These are phyloP conservation scores for Pteronura brasiliensis DNA, from an alignment of 2,113 vertebrate genomes.

Conservation along the genomic window DNA sequence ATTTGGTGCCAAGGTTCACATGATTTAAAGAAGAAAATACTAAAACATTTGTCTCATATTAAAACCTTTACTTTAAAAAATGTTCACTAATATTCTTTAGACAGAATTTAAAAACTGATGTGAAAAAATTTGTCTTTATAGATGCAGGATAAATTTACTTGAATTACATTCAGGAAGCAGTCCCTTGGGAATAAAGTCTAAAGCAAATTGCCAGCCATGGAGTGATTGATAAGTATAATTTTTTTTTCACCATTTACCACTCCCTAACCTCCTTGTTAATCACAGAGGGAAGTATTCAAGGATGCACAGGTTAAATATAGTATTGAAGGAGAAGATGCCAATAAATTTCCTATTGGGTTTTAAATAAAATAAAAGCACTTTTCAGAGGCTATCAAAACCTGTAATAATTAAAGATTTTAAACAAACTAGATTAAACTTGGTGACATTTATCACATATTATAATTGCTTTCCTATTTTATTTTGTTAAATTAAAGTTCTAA, in stretches of 20 bases:
- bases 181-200: neutral
- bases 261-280: neutral
- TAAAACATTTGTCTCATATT: neutral
- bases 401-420: neutral
- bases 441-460: neutral
- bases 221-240: slow-evolving; percentile 57
- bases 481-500: neutral
- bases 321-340: slow-evolving; percentile 9
- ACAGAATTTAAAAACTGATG: neutral
- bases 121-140: neutral
- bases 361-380: neutral
- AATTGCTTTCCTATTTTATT: neutral
- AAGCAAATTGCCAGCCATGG: neutral
- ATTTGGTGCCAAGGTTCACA: neutral
- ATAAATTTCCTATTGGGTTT: neutral
- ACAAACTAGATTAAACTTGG: neutral
- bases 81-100: neutral
- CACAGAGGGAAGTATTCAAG: slow-evolving; percentile 35
- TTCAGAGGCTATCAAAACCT: neutral
- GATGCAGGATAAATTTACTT: neutral
- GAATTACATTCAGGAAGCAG: neutral
- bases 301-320: slow-evolving; percentile 26
- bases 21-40: neutral
- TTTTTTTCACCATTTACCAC: slow-evolving; percentile 45
- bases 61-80: slow-evolving; percentile 6